Conservation (phyloP, 2,797 vertebrate genomes). For the Chromobotia macracanthus region DNA sequence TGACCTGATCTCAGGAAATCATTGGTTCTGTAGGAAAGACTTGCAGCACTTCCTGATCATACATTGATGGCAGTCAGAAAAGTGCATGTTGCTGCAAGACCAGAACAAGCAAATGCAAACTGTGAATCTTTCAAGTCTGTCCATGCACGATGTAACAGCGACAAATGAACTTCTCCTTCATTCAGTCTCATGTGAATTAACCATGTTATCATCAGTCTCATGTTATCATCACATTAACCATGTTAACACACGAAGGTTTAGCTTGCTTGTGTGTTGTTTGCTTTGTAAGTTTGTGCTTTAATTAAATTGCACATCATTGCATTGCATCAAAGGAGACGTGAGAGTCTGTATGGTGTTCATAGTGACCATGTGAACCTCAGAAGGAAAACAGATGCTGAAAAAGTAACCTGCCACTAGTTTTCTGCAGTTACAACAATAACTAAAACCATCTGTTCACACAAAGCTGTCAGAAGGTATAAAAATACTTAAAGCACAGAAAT, state of each 20-base stretch:
- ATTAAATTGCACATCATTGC: not conserved
- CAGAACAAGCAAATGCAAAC: not conserved
- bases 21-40: not conserved
- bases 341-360: too few species aligned
- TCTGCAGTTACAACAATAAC: too few species aligned
- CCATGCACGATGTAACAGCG: not conserved
- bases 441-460: not conserved
- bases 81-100: slow-evolving; percentile 19
- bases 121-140: not conserved
- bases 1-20: not conserved
- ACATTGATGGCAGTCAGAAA: too few species aligned
- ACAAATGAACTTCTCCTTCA: not conserved
- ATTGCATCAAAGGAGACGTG: not conserved
- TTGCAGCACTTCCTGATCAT: slow-evolving; percentile 2
- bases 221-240: too few species aligned
- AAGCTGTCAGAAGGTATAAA: not conserved
- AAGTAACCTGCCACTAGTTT: too few species aligned
- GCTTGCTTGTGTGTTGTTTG: too few species aligned
- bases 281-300: too few species aligned
- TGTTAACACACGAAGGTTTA: too few species aligned
- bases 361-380: too few species aligned
- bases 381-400: too few species aligned
- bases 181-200: too few species aligned
- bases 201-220: too few species aligned
- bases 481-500: not conserved